Evolutionary conservation across 2,888 invertebrate genomes (phyloP), one percentile per base, ranked within the genome.

Genomic region (Drosophila buzzatii): DNA sequence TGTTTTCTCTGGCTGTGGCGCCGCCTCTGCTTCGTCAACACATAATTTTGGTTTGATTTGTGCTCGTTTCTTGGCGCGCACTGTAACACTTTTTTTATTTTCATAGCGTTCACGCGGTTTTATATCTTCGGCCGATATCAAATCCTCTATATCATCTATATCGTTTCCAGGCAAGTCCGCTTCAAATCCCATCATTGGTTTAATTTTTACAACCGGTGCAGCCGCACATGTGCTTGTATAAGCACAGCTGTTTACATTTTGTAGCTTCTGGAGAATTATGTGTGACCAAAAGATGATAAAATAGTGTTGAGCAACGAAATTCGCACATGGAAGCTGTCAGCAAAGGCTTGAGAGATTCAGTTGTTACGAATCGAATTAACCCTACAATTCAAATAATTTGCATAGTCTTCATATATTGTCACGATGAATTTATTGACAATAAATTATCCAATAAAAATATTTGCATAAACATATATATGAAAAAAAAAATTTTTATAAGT

Each of bases 131-230:
- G 96, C 94, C 31, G 96, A 96, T 93, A 97, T 96, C 85, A 97
- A 94, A 94, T 97, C 97, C 93, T 97, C 97, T 73, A 97, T 97
- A 93, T 97, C 97, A 65, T 96, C 96, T 79, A 97, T 95, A 57
- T 90, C 82, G 55, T 81, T 64, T 8, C 89, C 85, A 4, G 87
- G 87, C 1, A 86, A 67, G 31, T 89, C 65, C 31, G 65, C 47
- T 52, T 75, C 87, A 6, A 75, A 39, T 9, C 66, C 76, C 78
- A 79, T 79, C 33, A 27, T 64, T 44, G 0, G 9, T 8, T 56
- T 39, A n/a, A 14, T 39, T 66, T n/a, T 10, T 39, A 31, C 31
- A 7, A 27, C n/a, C 27, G 31, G 18, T 37, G 16, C 45, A 51
- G 35, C 64, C 73, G 44, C 71, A 85, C 84, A 75, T 88, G 84